Conservation (phyloP, 2,797 vertebrate genomes). For the Mareca strepera region DNA sequence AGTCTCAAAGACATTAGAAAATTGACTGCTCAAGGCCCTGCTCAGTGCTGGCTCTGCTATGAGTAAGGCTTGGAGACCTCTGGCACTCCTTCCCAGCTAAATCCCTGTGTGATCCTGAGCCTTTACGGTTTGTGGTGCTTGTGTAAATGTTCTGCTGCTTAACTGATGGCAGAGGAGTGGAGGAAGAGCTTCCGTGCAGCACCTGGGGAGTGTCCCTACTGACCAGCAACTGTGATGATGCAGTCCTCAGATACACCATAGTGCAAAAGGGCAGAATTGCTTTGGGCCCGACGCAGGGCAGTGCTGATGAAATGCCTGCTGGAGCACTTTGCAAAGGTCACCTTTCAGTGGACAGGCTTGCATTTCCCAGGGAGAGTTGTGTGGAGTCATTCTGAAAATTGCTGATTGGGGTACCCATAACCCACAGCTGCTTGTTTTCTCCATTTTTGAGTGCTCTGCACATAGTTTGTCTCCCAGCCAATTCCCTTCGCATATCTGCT, state of each 20-base stretch:
- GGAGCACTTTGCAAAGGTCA: neutral
- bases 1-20: rapidly evolving
- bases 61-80: neutral
- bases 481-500: neutral
- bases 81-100: neutral
- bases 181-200: neutral
- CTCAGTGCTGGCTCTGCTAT: neutral
- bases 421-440: neutral
- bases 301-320: neutral
- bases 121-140: neutral
- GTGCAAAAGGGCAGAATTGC: neutral
- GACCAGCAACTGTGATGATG: neutral
- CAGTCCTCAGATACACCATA: neutral
- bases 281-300: neutral
- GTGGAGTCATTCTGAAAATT: neutral
- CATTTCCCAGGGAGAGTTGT: neutral
- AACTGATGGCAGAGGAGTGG: neutral
- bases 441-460: neutral
- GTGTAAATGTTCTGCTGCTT: neutral
- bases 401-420: no score
- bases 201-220: neutral
- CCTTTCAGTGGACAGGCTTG: neutral
- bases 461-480: neutral
- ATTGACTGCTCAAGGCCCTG: rapidly evolving
- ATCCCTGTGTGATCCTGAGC: neutral